Conservation (phyloP, 2,797 vertebrate species). For the Muscicapa striata region DNA sequence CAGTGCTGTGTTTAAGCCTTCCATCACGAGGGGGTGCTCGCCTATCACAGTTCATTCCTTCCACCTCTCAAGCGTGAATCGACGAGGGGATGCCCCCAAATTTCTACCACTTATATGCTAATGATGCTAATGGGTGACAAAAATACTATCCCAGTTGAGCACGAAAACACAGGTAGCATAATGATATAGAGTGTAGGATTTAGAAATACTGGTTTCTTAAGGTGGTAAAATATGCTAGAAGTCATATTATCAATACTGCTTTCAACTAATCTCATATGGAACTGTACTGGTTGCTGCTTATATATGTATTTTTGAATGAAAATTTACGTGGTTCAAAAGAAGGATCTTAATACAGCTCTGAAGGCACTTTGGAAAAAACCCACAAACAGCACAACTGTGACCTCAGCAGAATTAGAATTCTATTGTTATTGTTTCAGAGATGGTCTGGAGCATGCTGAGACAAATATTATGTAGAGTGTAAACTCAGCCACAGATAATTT, state of each 20-base stretch:
- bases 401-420: neutral
- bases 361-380: neutral
- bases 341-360: neutral
- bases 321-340: neutral
- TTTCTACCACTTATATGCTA: neutral
- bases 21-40: conserved; percentile 63
- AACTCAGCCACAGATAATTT: neutral
- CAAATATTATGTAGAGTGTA: neutral
- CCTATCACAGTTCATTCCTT: neutral
- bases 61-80: neutral
- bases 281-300: neutral
- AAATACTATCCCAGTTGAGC: neutral
- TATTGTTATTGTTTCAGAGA: neutral
- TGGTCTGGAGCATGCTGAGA: neutral
- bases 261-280: neutral
- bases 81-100: neutral
- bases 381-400: neutral
- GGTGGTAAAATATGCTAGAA: neutral
- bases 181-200: neutral
- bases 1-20: neutral
- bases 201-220: neutral
- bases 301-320: neutral
- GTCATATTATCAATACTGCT: neutral
- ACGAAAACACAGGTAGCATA: neutral
- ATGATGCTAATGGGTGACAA: neutral